Percentiles rank a stretch among this genome's conserved stretches.
phyloP scores from a whole-genome alignment of 2,888 invertebrate genomes.

The Leptopilina syphax region DNA sequence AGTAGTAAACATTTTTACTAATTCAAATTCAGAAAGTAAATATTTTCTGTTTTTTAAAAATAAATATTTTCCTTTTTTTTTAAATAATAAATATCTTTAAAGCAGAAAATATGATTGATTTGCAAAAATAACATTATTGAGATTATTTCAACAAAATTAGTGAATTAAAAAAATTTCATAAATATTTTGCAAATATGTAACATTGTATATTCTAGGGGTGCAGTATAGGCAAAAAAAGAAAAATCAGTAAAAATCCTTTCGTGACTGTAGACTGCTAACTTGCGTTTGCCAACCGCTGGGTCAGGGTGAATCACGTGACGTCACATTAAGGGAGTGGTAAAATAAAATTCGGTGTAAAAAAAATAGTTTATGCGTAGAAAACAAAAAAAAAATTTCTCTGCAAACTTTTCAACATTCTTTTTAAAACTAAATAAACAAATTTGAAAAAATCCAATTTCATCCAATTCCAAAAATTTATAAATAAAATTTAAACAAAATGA shows the following conservation, averaged over 20 bases:
- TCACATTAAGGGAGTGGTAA: slow-evolving; percentile 69
- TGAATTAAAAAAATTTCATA: not conserved
- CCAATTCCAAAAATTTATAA: too few relatives aligned
- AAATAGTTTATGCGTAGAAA: not conserved
- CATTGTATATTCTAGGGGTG: not conserved
- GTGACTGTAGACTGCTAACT: slow-evolving; percentile 30
- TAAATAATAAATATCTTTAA: too few relatives aligned
- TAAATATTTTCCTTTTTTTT: too few relatives aligned
- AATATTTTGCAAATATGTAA: not conserved
- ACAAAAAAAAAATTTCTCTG: not conserved
- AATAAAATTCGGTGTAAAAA: slow-evolving; percentile 55
- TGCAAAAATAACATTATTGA: not conserved
- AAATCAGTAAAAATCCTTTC: slow-evolving; percentile 29
- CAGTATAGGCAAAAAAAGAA: slow-evolving; percentile 4
- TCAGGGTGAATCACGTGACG: slow-evolving; percentile 73
- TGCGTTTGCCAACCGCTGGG: slow-evolving; percentile 57
- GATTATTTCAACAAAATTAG: not conserved
- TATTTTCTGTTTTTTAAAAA: too few relatives aligned
- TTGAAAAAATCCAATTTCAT: too few relatives aligned
- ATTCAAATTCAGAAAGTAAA: too few relatives aligned
- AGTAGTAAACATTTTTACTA: too few relatives aligned
- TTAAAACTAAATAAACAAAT: too few relatives aligned
- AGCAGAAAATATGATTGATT: too few relatives aligned
- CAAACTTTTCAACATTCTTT: not conserved
- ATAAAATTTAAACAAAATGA: too few relatives aligned